Evolutionary conservation across 2,888 invertebrate species (phyloP), one percentile per base, ranked within the genome.

Genomic region (Drosophila cyrtoloma): DNA sequence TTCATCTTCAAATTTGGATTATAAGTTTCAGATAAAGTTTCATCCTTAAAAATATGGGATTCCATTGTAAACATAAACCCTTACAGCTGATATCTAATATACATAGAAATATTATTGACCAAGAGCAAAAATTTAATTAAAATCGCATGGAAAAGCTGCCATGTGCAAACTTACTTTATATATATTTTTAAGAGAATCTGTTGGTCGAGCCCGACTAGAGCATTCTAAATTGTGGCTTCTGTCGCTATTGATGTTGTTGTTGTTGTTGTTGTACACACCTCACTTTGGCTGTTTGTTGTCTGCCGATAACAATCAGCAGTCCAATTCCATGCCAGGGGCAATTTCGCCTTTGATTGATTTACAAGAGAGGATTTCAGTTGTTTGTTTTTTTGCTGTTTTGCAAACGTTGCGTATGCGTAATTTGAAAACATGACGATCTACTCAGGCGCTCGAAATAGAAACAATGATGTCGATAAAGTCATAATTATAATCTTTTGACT

Each of bases 291-390:
- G 68, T 66, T 56, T 52, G 59, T 28, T 50, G 42, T 63, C 62
- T 59, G 52, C 50, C 26, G 57, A 57, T 70, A 67, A 69, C 63
- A 76, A 69, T 52, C 63, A 22, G 52, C 60, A 22, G 33, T 35
- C 81, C 42, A 56, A 22, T 59, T 76, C 75, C 78, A 66, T 84
- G 86, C 86, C 90, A 87, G 90, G 86, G 89, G 89, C 89, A 87
- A 87, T 87, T 87, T 90, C 90, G 86, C 89, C 72, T 75, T 64
- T 86, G 89, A 88, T 86, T 89, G 86, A 89, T 90, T 82, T 90
- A 89, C 84, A 76, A 80, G 78, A 75, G 83, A 75, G 76, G 75
- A 62, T 44, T 57, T 50, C 57, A 53, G 42, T 61, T 62, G 70
- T 61, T 51, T 33, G 19, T 55, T 37, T 59, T 50, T 22, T 28